phyloP scores from a whole-genome alignment of 2,797 vertebrate genomes.

The Stomatorhinus walkeri region DNA sequence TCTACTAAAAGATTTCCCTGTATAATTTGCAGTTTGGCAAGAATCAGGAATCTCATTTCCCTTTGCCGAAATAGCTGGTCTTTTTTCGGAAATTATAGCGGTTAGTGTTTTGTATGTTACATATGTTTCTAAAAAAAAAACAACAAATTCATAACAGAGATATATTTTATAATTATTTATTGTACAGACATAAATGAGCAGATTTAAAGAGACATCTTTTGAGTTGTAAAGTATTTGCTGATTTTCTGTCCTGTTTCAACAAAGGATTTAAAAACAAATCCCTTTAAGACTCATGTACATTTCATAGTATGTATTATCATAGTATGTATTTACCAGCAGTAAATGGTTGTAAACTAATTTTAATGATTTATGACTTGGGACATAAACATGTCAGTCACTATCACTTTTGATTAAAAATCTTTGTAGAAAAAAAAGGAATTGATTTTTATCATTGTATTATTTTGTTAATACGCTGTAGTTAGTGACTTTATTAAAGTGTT shows the following conservation, averaged over 20 bases:
- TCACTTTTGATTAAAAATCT: slow-evolving; percentile 45
- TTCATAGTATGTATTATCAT: slow-evolving; percentile 39
- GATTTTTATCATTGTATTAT: slow-evolving; percentile 21
- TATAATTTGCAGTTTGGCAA: slow-evolving; percentile 38
- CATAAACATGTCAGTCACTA: slow-evolving; percentile 46
- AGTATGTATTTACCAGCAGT: slow-evolving; percentile 42
- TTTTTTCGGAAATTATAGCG: slow-evolving; percentile 79
- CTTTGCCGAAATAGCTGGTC: slow-evolving; percentile 85
- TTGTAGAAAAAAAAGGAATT: slow-evolving; percentile 61
- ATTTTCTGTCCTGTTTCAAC: slow-evolving; percentile 56
- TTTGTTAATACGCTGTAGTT: slow-evolving; percentile 21
- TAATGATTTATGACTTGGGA: slow-evolving; percentile 56
- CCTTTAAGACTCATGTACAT: slow-evolving; percentile 42
- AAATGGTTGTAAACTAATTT: slow-evolving; percentile 41
- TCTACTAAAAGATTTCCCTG: not conserved
- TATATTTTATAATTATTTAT: slow-evolving; percentile 99
- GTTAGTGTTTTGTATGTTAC: slow-evolving; percentile 74
- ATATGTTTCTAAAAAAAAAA: slow-evolving; percentile 64
- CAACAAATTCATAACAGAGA: slow-evolving; percentile 69
- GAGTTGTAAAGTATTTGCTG: slow-evolving; percentile 52
- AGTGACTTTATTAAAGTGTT: slow-evolving; percentile 23
- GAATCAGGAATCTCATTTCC: slow-evolving; percentile 46
- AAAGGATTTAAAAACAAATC: slow-evolving; percentile 37
- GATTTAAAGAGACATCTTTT: slow-evolving; percentile 60
- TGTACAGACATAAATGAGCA: slow-evolving; percentile 69